A percentile compares a stretch with the other conserved stretches of the same genome.
Evolutionary conservation across 2,797 vertebrate species (phyloP).

Genomic region (Paedocypris micromegethes): DNA sequence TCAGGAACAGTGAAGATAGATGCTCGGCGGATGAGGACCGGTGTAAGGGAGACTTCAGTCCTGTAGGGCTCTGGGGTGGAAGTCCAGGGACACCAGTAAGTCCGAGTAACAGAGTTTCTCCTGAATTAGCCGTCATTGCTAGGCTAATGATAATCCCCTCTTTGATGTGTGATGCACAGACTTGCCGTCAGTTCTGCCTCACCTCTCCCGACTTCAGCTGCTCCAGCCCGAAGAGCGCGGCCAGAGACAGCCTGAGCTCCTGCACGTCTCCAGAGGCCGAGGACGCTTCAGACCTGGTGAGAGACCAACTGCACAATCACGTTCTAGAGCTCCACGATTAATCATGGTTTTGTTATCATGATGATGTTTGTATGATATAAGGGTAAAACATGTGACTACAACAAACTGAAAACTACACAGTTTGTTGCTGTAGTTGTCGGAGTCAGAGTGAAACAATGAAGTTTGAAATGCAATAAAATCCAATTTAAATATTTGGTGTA

Average conservation of each 20-base stretch:
- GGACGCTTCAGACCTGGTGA: conserved; percentile 68
- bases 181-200: conserved; percentile 54
- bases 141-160: neutral
- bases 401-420: too few species aligned
- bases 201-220: conserved; percentile 59
- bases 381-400: too few species aligned
- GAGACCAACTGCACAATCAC: neutral
- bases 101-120: conserved; percentile 14
- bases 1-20: conserved; percentile 74
- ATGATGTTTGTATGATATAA: too few species aligned
- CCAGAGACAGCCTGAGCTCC: conserved; percentile 70
- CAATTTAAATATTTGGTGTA: too few species aligned
- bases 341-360: too few species aligned
- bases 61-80: conserved; percentile 74
- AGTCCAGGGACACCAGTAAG: conserved; percentile 77
- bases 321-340: neutral
- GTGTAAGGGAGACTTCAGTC: conserved; percentile 67
- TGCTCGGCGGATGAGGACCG: conserved; percentile 64
- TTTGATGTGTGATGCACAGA: conserved; percentile 48
- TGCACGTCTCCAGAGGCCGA: conserved; percentile 69
- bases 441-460: too few species aligned
- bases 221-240: conserved; percentile 68
- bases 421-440: too few species aligned
- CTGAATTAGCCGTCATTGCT: too few species aligned
- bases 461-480: too few species aligned